Conservation (phyloP, 2,888 invertebrate genomes). For the Luperina testacea region DNA sequence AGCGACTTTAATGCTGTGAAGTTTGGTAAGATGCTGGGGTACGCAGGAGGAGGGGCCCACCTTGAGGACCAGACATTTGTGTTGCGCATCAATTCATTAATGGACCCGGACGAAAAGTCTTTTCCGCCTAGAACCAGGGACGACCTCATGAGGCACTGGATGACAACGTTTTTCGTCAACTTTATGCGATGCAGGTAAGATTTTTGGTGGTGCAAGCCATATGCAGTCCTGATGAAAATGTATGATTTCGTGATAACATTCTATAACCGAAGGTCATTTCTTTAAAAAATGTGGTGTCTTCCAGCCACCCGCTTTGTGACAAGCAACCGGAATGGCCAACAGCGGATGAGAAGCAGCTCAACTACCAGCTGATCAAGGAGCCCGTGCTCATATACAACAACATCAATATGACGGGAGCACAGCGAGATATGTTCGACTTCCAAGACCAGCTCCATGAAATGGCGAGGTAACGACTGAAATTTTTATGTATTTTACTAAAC, state of each 20-base stretch:
- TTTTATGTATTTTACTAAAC: background rate
- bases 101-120: slow-evolving; percentile 39
- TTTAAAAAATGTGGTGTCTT: background rate
- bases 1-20: slow-evolving; percentile 81
- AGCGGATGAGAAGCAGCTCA: slow-evolving; percentile 19
- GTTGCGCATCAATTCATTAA: slow-evolving; percentile 71
- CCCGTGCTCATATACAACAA: slow-evolving; percentile 40
- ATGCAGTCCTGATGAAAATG: background rate
- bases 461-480: slow-evolving; percentile 33
- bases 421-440: slow-evolving; percentile 55
- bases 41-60: slow-evolving; percentile 77
- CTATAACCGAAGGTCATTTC: background rate
- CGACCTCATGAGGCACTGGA: slow-evolving; percentile 63
- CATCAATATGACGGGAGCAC: slow-evolving; percentile 36
- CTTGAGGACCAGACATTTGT: slow-evolving; percentile 86
- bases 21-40: slow-evolving; percentile 59
- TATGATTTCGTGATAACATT: background rate
- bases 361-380: slow-evolving; percentile 51
- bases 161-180: slow-evolving; percentile 60
- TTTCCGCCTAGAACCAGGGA: slow-evolving; percentile 56
- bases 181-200: slow-evolving; percentile 58
- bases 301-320: slow-evolving; percentile 51
- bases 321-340: slow-evolving; percentile 39
- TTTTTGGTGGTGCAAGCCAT: background rate
- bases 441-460: slow-evolving; percentile 50